Percentiles rank a stretch among this genome's conserved stretches.
Conservation (phyloP, 2,797 vertebrate species). For the Carapus acus region DNA sequence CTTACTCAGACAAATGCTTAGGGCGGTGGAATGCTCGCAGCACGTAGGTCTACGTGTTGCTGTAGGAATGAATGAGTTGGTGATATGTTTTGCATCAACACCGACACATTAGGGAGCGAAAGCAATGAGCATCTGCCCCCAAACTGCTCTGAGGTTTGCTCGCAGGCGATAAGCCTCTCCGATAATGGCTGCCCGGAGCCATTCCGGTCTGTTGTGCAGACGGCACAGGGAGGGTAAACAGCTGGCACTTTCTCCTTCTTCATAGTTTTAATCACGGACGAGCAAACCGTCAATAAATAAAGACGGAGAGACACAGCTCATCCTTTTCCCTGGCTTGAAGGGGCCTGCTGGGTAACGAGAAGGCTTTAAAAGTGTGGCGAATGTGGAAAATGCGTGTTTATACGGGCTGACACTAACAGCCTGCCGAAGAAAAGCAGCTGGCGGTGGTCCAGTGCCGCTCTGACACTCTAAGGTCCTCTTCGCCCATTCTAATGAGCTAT, state of each 20-base stretch:
- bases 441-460: constrained; percentile 45
- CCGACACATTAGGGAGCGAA: constrained; percentile 11
- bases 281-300: constrained; percentile 51
- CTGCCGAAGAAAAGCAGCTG: constrained; percentile 54
- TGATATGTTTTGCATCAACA: constrained; percentile 47
- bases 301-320: constrained; percentile 19
- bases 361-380: constrained; percentile 49
- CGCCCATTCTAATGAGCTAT: constrained; percentile 62
- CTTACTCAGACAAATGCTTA: too few relatives aligned
- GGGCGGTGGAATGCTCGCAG: too few relatives aligned
- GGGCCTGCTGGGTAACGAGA: constrained; percentile 38
- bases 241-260: constrained; percentile 60
- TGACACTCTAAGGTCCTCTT: constrained; percentile 55
- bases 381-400: constrained; percentile 49
- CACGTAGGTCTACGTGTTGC: constrained; percentile 40
- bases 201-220: constrained; percentile 60
- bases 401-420: constrained; percentile 56
- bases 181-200: constrained; percentile 54
- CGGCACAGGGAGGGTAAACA: constrained; percentile 48
- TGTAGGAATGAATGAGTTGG: constrained; percentile 29
- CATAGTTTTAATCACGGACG: constrained; percentile 59
- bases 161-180: constrained; percentile 50
- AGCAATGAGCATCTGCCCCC: constrained; percentile 50
- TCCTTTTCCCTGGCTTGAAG: constrained; percentile 43
- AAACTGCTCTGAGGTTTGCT: constrained; percentile 53